Base-by-base conservation (phyloP, 2,113 vertebrate genomes). In the Megaceryle maxima region DNA sequence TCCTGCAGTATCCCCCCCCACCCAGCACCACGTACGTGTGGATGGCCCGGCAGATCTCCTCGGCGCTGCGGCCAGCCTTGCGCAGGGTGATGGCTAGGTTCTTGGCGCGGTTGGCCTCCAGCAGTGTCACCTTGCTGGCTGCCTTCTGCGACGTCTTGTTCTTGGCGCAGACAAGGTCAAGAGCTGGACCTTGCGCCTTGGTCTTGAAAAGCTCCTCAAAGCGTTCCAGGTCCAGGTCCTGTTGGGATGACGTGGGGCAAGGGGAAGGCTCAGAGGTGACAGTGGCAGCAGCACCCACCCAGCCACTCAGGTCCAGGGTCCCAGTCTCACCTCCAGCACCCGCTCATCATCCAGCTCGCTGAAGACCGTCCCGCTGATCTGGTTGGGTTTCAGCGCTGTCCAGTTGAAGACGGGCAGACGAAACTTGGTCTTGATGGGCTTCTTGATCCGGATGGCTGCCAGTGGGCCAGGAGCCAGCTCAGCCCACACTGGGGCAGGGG, bases 131-230 rank as follows among this genome's bases (percentile, higher is more conserved):
- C 97, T 99, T 99, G 97, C 98, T 99, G 59, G 97, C 97, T 1
- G 97, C 95, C 69, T 99, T 99, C 88, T 99, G 99, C 2, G 99
- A 97, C 4, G 98, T 98, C 94, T 99, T 99, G 97, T 82, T 98
- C 97, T 99, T 99, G 88, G 99, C 97, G 69, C 98, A 99, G 75
- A 98, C 92, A 19, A 99, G 87, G 85, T 99, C 99, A 43, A 99
- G 97, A 33, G 99, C 92, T 1, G 99, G 98, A 57, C 99, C 99
- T 96, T 99, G 99, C 2, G 99, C 99, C 97, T 99, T 99, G 39
- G 99, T 99, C 97, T 99, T 99, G 84, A 99, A 99, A 37, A 99
- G 97, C 94, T 99, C 99, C 97, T 99, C 99, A n/a, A 99, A 99
- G 90, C 96, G 98, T 95, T 99, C 99, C 93, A 99, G 97, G 33